Base-by-base conservation (phyloP, 2,113 vertebrate genomes). In the Cercopithecus mona region DNA sequence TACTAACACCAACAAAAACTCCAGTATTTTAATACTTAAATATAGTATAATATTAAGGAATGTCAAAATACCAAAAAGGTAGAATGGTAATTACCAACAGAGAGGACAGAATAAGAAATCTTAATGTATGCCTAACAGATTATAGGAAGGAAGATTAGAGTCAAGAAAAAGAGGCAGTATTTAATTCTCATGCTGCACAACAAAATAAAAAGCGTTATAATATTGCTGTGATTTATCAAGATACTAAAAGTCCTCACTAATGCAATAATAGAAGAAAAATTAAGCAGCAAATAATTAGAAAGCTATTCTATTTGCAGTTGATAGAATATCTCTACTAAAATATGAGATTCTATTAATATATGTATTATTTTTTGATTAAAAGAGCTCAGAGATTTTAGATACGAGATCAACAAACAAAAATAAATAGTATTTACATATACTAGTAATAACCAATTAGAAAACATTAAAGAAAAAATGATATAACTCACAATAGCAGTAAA, bases 391-490 rank as follows among this genome's bases (percentile, higher is more conserved):
- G 38, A 81, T 50, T 59, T 95, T 61, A 87, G 55, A 59, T 43
- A 76, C 0, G 80, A 89, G 23, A 88, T 76, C 59, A 70, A 81
- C 8, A 59, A 43, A 70, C 25, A 79, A 85, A 48, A 87, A 52
- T 30, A 81, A 91, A 86, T 6, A 75, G 1, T 81, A 76, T 81
- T 68, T 93, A 30, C 55, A 91, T 68, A 90, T 10, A 93, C 17
- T 25, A 90, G 64, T 30, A 90, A 97, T 48, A 90, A 48, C 16
- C 40, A 94, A 84, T 72, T 45, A 90, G 86, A 90, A 90, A 81
- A 75, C 4, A 48, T 48, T 82, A 43, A 50, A 78, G 30, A 18
- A 50, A 48, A 86, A 93, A 80, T 68, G 20, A 79, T 23, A 38
- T 3, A 70, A 68, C n/a, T 86, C 75, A 90, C 17, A 50, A 64